Evolutionary conservation across 1,140 invertebrate genomes (phyloP).

Genomic region (Temnothorax longispinosus): DNA sequence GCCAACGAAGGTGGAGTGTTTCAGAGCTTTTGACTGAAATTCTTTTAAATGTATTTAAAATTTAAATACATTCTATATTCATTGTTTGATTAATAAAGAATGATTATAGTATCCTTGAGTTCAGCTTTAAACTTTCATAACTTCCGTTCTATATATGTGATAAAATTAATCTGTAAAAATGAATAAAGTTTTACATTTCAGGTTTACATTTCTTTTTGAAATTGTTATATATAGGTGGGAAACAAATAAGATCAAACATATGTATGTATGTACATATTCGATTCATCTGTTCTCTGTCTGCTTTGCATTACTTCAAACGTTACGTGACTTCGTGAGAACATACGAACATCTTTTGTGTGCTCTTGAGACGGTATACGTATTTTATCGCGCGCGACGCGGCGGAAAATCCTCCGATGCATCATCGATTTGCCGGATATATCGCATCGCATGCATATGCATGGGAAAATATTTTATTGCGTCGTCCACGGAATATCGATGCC

Average conservation of each 20-base stretch:
- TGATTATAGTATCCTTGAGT: not conserved
- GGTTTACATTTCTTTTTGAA: not conserved
- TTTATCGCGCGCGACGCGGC: slow-evolving; percentile 36
- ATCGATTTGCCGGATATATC: slow-evolving; percentile 63
- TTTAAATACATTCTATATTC: not conserved
- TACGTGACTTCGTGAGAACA: not conserved
- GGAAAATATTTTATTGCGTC: slow-evolving; percentile 64
- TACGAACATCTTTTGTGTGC: not conserved
- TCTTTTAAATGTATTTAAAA: not conserved
- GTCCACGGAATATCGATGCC: not conserved
- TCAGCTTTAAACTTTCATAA: not conserved
- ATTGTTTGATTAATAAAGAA: slow-evolving; percentile 3
- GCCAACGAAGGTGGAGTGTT: not conserved
- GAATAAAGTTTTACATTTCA: not conserved
- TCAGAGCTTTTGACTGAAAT: not conserved
- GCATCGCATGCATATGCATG: slow-evolving; percentile 64
- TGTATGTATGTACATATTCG: not conserved
- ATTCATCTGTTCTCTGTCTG: not conserved
- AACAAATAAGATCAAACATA: not conserved
- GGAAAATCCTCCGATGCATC: slow-evolving; percentile 42
- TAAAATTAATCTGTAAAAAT: not conserved
- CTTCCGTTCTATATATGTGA: not conserved
- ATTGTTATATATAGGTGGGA: no score
- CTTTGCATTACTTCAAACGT: not conserved
- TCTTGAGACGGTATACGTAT: slow-evolving; percentile 28